Conservation (phyloP, 2,797 vertebrate genomes). For the Austrolebias charrua region DNA sequence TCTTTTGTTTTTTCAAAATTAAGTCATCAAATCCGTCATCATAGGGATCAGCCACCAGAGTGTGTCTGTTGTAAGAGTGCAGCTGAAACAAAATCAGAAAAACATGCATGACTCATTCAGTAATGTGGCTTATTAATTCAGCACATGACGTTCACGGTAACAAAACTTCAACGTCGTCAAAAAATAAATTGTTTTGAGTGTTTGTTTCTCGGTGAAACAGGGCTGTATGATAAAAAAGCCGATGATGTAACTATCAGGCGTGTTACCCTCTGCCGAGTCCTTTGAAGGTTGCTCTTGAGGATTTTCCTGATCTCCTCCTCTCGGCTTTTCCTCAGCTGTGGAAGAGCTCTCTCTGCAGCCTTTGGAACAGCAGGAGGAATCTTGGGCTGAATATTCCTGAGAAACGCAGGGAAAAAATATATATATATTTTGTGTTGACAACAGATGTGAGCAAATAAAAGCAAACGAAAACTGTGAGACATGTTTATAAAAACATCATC, state of each 20-base stretch:
- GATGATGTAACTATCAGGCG: not conserved
- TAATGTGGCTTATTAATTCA: not conserved
- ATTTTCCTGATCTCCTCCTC: constrained; percentile 98
- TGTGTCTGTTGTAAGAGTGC: constrained; percentile 96
- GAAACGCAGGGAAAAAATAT: not conserved
- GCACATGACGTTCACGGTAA: not conserved
- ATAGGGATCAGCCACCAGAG: constrained; percentile 88
- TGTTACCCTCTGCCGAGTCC: constrained; percentile 90
- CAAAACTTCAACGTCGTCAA: not conserved
- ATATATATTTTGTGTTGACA: not conserved
- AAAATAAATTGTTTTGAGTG: not conserved
- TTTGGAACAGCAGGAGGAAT: constrained; percentile 63
- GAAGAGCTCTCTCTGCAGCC: constrained; percentile 76
- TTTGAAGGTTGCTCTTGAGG: constrained; percentile 92
- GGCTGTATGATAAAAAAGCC: too few relatives aligned
- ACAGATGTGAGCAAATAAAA: not conserved
- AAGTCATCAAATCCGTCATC: constrained; percentile 91
- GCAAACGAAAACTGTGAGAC: not conserved
- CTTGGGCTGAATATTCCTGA: constrained; percentile 94
- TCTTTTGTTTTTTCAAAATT: constrained; percentile 87
- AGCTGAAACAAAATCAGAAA: constrained; percentile 75
- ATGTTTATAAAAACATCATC: not conserved
- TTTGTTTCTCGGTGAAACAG: not conserved
- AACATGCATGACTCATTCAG: not conserved
- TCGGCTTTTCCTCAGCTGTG: constrained; percentile 87